Conservation (phyloP, 2,113 vertebrate genomes). For the Nyctereutes procyonoides region DNA sequence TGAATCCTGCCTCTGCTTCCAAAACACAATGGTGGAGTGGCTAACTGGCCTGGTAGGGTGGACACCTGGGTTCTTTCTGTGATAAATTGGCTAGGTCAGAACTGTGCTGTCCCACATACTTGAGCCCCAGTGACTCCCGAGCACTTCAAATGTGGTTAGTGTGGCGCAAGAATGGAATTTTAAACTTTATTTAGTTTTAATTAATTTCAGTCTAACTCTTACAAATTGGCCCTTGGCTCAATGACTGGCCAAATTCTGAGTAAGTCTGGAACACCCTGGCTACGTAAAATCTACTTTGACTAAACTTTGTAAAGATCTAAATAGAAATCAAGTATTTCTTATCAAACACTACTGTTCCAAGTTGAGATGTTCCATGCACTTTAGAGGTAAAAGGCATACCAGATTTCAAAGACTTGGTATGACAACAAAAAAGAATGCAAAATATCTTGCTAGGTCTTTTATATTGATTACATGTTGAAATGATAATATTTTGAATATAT, state of each 20-base stretch:
- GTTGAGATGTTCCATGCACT: background rate
- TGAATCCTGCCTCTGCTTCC: background rate
- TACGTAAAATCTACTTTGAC: background rate
- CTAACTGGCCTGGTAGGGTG: rapidly evolving
- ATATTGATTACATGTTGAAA: conserved; percentile 9
- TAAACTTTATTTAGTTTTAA: background rate
- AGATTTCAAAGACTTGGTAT: background rate
- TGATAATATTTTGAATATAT: conserved; percentile 42
- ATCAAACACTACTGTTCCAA: background rate
- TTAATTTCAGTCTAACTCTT: background rate
- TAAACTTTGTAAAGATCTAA: conserved; percentile 25
- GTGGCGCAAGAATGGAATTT: background rate
- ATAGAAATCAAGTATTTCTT: background rate
- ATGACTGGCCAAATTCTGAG: background rate
- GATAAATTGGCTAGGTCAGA: background rate
- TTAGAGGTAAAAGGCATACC: background rate
- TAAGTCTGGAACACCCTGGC: background rate
- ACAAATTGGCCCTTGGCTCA: background rate
- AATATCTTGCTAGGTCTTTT: conserved; percentile 27
- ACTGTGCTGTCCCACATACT: background rate
- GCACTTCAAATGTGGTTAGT: background rate
- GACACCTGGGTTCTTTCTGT: background rate
- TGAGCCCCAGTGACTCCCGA: rapidly evolving
- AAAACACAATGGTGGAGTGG: rapidly evolving
- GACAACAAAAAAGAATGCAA: background rate